Evolutionary conservation across 2,113 vertebrate genomes (phyloP), one percentile per base, ranked within the genome.

Genomic region (Rallus limicola): DNA sequence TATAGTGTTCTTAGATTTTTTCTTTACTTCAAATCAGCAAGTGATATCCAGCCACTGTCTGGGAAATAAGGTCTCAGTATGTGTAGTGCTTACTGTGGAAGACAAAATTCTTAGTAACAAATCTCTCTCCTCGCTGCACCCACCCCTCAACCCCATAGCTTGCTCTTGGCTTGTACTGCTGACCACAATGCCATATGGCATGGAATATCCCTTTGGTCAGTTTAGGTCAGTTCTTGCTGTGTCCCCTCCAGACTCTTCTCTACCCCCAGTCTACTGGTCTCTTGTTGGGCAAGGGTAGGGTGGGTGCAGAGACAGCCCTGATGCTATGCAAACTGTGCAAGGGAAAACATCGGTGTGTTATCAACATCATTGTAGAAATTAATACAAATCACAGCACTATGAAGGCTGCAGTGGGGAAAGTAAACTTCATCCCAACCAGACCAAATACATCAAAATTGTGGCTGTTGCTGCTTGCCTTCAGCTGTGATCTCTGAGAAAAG

Each of bases 401-500:
- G 19, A 62, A 23, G 17, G 10, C 12, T 62, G 13, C 24, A 55
- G 5, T n/a, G 48, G 10, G 40, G 29, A 55, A 76, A 69, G 5
- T 21, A 31, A 81, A 34, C 5, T 46, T 17, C 52, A 59, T 17
- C 6, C 13, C 29, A 58, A 40, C 11, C 29, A 68, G 44, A 60
- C 5, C 8, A 1, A 60, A 23, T 36, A 19, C 26, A 68, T 44
- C 24, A n/a, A 48, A 17, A 3, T 29, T 36, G 40, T 58, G 31
- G 26, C 16, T 0, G 0, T n/a, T 58, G 62, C 10, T 0, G 0
- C 9, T 58, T 20, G 4, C 8, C 24, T 64, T 70, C 33, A 31
- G 13, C 42, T 50, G 16, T 77, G 19, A 33, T 16, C 70, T 74
- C 48, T 33, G 31, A 56, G 33, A 52, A 70, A 58, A 70, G 5